Base-by-base conservation (phyloP, 1,140 invertebrate genomes). In the Ceratitis capitata region DNA sequence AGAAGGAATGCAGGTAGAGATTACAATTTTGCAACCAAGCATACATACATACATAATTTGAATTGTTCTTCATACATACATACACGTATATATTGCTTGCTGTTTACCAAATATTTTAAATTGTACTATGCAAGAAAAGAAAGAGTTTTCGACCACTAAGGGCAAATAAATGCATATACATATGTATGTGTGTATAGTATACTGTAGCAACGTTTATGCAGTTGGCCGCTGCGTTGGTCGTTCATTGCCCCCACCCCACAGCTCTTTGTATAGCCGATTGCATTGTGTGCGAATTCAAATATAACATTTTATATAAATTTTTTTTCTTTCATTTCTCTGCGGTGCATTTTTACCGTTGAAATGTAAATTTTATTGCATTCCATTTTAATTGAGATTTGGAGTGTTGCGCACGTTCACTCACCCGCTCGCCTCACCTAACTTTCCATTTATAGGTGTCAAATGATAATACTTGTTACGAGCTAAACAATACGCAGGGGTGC, bases 351-450 rank as follows among this genome's bases (percentile, higher is more conserved):
- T 35, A 19, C 26, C 9, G 58, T 23, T 32, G 61, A 35, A 69
- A 69, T 69, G 61, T 69, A 69, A 35, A 69, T 69, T 69, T 69
- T 14, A 39, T 69, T 69, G 61, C 61, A 69, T 69, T 69, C 61
- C 26, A 69, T 69, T 69, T 69, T 69, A 69, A 69, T 69, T 69
- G 61, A 69, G 61, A 35, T 19, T 35, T 35, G 61, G 35, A 35
- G 61, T 69, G 61, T 69, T 69, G 61, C 32, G 4, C n/a, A 69
- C 26, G 39, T 56, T 56, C 51, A 39, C 53, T 19, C 56, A 10
- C 4, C 56, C 16, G 58, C 29, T 29, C 23, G 9, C 19, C 51
- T 4, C 51, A 53, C 19, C 51, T 4, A 10, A 53, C 51, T 47
- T 19, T 9, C 56, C 56, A 58, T 32, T 64, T 35, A 32, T 12